Conservation (phyloP, 2,113 vertebrate genomes). For the Cololabis saira region DNA sequence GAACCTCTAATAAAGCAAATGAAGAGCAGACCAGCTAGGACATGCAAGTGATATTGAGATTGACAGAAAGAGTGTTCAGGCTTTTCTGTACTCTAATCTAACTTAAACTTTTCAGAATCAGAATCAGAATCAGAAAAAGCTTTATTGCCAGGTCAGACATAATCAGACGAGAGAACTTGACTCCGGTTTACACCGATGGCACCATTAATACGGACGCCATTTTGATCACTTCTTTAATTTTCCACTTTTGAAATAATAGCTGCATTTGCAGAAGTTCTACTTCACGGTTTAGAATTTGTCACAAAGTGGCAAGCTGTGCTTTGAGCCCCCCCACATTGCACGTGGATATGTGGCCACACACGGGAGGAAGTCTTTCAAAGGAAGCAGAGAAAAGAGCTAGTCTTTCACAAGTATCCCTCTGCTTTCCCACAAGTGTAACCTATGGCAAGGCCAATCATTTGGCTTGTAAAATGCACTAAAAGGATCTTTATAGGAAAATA, state of each 20-base stretch:
- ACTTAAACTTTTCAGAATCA: conserved; percentile 55
- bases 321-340: conserved; percentile 46
- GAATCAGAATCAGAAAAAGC: no score
- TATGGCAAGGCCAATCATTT: conserved; percentile 51
- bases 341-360: conserved; percentile 61
- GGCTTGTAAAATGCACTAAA: conserved; percentile 59
- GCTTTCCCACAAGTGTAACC: conserved; percentile 63
- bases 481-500: conserved; percentile 61
- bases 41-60: conserved; percentile 15
- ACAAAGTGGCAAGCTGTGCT: conserved; percentile 64
- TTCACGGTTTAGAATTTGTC: conserved; percentile 62
- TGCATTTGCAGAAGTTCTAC: conserved; percentile 66
- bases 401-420: conserved; percentile 47
- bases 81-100: conserved; percentile 41
- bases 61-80: conserved; percentile 35
- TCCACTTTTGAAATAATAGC: conserved; percentile 71
- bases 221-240: conserved; percentile 61
- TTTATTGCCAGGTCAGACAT: no score
- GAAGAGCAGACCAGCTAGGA: conserved; percentile 13
- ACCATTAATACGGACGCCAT: no score
- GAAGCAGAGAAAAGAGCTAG: conserved; percentile 27
- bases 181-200: no score
- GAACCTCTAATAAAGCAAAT: conserved; percentile 17
- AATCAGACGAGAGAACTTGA: no score
- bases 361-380: conserved; percentile 71